A percentile compares a stretch with the other conserved stretches of the same genome.
These are phyloP conservation scores for Balaenoptera acutorostrata DNA, from an alignment of 2,113 vertebrate species.

Conservation along the genomic window DNA sequence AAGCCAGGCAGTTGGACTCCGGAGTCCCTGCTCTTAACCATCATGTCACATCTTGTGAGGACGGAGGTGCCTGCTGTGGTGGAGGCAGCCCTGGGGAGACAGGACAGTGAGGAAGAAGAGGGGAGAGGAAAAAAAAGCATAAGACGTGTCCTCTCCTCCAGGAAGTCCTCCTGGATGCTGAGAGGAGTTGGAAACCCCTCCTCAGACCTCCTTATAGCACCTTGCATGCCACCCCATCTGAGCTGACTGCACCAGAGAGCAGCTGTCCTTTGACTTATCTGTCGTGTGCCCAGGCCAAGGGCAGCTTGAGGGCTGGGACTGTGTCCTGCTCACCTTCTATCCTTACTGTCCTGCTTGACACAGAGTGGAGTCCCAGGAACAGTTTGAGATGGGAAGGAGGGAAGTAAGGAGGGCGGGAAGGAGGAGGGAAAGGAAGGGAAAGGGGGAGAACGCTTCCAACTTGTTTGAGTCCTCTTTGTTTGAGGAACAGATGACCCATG, in stretches of 20 bases:
- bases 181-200: neutral
- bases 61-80: neutral
- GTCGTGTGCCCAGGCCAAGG: neutral
- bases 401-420: neutral
- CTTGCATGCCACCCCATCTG: rapidly evolving
- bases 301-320: neutral
- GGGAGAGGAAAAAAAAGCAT: neutral
- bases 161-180: neutral
- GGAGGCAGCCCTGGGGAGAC: neutral
- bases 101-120: neutral
- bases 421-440: neutral
- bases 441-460: rapidly evolving
- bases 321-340: rapidly evolving
- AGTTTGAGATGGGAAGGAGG: neutral
- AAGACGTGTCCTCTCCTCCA: neutral
- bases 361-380: neutral
- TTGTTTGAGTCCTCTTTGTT: neutral
- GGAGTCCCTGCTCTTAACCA: no score
- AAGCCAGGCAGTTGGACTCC: neutral
- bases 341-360: neutral
- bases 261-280: neutral
- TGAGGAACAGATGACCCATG: neutral
- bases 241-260: neutral
- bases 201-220: neutral
- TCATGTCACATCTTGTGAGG: neutral